phyloP scores from a whole-genome alignment of 1,140 invertebrate species.

The Telenomus remus region DNA sequence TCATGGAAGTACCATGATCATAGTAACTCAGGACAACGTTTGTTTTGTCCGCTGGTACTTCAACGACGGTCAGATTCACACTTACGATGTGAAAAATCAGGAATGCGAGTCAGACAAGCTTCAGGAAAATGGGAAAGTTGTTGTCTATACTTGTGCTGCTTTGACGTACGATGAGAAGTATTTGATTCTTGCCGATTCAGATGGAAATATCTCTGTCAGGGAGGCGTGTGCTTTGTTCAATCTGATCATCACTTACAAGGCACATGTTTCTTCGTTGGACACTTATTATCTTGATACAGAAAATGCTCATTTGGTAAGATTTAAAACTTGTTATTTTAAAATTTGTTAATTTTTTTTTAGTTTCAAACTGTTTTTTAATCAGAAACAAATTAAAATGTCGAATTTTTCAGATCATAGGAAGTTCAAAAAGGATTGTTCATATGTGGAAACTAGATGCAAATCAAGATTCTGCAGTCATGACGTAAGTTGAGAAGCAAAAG shows the following conservation, averaged over 20 bases:
- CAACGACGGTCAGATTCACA: slow-evolving; percentile 57
- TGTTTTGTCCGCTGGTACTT: slow-evolving; percentile 64
- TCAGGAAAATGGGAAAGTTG: slow-evolving; percentile 13
- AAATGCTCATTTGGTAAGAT: slow-evolving; percentile 64
- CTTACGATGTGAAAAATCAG: slow-evolving; percentile 55
- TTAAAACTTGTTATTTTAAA: too few relatives aligned
- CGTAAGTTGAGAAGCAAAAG: slow-evolving; percentile 39
- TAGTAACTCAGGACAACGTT: slow-evolving; percentile 64
- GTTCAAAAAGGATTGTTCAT: slow-evolving; percentile 64
- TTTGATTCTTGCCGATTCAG: slow-evolving; percentile 67
- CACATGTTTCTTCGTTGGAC: slow-evolving; percentile 65
- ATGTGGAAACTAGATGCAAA: slow-evolving; percentile 65
- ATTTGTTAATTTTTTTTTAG: too few relatives aligned
- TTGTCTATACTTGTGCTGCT: slow-evolving; percentile 62
- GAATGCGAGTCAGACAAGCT: slow-evolving; percentile 50
- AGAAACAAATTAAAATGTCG: too few relatives aligned
- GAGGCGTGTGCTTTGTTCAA: slow-evolving; percentile 54
- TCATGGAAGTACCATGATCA: slow-evolving; percentile 60
- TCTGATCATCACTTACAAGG: slow-evolving; percentile 63
- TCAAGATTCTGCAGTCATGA: slow-evolving; percentile 53
- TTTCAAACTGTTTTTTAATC: too few relatives aligned
- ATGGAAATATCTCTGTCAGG: slow-evolving; percentile 65
- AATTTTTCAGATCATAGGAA: slow-evolving; percentile 68
- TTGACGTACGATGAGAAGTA: slow-evolving; percentile 70
- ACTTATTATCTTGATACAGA: slow-evolving; percentile 65